These are phyloP conservation scores for Tenebrio molitor DNA, from an alignment of 1,140 invertebrate genomes.

Conservation along the genomic window DNA sequence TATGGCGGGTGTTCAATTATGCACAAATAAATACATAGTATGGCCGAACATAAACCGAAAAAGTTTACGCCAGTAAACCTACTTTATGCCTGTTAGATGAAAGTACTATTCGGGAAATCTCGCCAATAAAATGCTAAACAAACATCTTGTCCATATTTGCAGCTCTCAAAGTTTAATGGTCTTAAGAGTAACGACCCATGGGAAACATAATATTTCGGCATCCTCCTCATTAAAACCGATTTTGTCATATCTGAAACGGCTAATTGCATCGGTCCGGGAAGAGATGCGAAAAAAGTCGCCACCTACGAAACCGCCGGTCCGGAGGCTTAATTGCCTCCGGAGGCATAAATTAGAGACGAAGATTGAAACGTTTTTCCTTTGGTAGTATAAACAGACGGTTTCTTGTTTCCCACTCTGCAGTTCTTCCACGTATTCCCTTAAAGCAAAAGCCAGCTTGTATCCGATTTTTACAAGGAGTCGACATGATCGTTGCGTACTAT, in stretches of 20 bases:
- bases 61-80: slow-evolving; percentile 10
- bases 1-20: background rate
- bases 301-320: no score
- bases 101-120: slow-evolving; percentile 11
- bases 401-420: slow-evolving; percentile 26
- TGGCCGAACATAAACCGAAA: background rate
- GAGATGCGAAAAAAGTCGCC: no score
- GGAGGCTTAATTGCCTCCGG: slow-evolving; percentile 16
- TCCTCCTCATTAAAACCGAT: no score
- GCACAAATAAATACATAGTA: background rate
- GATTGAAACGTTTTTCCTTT: slow-evolving; percentile 30
- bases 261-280: no score
- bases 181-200: slow-evolving; percentile 6
- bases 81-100: background rate
- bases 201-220: slow-evolving; percentile 4
- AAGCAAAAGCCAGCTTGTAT: slow-evolving; percentile 41
- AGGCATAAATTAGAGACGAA: slow-evolving; percentile 27
- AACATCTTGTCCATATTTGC: slow-evolving; percentile 18
- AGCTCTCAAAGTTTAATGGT: slow-evolving; percentile 28
- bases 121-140: slow-evolving; percentile 25
- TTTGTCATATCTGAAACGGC: no score
- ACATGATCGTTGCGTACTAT: slow-evolving; percentile 11
- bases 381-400: slow-evolving; percentile 24
- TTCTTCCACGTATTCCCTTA: slow-evolving; percentile 42
- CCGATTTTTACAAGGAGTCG: slow-evolving; percentile 28